Conservation (phyloP, 2,888 invertebrate species). For the Eupithecia pulchellata region DNA sequence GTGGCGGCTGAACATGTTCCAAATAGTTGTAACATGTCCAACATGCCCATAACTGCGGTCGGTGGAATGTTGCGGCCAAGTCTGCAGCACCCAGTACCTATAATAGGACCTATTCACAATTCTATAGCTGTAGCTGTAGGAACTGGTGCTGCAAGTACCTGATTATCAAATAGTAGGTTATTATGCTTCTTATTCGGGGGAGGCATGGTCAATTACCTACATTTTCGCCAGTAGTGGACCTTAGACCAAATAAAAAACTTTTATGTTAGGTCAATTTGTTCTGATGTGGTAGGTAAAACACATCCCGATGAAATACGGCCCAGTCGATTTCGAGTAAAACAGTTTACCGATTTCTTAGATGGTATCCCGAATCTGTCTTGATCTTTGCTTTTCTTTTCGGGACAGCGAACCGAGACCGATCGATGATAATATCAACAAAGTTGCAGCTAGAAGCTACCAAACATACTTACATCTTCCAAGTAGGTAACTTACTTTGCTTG, state of each 20-base stretch:
- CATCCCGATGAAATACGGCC: too few relatives aligned
- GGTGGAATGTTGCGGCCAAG: slow-evolving; percentile 7
- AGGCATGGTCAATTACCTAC: too few relatives aligned
- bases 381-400: not conserved
- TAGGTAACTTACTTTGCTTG: not conserved
- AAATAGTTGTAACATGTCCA: slow-evolving; percentile 18
- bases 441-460: not conserved
- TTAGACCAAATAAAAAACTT: too few relatives aligned
- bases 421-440: not conserved
- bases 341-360: too few relatives aligned
- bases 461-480: too few relatives aligned
- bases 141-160: not conserved
- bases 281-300: too few relatives aligned
- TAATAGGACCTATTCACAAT: not conserved
- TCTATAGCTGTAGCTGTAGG: not conserved
- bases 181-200: too few relatives aligned
- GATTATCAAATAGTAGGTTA: too few relatives aligned
- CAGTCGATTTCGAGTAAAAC: not conserved
- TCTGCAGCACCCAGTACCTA: not conserved
- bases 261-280: too few relatives aligned
- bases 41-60: slow-evolving; percentile 15
- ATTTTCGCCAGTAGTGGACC: not conserved
- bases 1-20: slow-evolving; percentile 3
- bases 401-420: not conserved
- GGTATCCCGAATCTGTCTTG: not conserved